Percentiles rank a stretch among this genome's conserved stretches.
These are phyloP conservation scores for Brachylomia viminalis DNA, from an alignment of 2,888 invertebrate species.

Conservation along the genomic window DNA sequence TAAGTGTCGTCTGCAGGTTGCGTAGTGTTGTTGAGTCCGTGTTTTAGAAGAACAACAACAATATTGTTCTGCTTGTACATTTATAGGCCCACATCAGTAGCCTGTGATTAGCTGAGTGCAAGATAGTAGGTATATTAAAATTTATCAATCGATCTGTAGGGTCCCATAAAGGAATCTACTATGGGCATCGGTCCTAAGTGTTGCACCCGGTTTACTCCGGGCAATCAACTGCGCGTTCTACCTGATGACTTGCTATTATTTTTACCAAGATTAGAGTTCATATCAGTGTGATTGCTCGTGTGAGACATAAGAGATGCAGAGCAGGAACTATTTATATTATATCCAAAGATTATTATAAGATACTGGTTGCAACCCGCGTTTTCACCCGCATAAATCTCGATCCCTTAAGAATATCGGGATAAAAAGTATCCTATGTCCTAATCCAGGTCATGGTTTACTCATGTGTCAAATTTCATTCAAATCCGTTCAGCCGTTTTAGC, in stretches of 20 bases:
- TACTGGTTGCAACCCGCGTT: too few species aligned
- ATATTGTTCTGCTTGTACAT: neutral
- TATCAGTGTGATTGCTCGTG: neutral
- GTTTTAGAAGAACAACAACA: neutral
- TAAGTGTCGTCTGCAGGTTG: slow-evolving; percentile 12
- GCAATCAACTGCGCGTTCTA: accelerated
- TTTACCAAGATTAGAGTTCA: neutral
- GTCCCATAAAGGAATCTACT: neutral
- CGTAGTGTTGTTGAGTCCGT: neutral
- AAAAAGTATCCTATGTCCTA: too few species aligned
- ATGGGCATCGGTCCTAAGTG: neutral
- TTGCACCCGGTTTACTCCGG: neutral
- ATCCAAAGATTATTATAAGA: too few species aligned
- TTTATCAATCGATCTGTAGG: neutral
- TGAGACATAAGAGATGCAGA: neutral
- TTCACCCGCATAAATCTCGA: too few species aligned
- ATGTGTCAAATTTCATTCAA: too few species aligned
- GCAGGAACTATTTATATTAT: too few species aligned
- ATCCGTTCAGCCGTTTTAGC: too few species aligned
- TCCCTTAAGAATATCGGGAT: too few species aligned
- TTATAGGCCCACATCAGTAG: neutral
- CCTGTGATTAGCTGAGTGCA: neutral
- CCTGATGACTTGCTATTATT: neutral
- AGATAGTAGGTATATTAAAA: neutral
- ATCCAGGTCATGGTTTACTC: too few species aligned